Percentiles rank a stretch among this genome's conserved stretches.
Conservation (phyloP, 2,888 invertebrate genomes). For the Blera fallax region DNA sequence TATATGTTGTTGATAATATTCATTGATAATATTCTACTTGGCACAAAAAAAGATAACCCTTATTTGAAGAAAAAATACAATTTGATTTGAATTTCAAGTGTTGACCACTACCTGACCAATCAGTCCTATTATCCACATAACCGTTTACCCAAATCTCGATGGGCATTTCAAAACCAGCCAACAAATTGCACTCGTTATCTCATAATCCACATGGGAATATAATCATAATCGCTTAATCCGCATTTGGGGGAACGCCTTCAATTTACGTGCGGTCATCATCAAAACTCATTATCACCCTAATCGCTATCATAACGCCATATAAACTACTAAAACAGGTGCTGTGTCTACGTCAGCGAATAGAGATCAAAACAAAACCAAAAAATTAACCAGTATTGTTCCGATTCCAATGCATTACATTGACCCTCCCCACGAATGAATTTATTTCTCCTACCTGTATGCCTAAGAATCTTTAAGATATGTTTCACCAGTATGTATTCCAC, state of each 20-base stretch:
- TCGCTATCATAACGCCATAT: slow-evolving; percentile 67
- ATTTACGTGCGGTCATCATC: slow-evolving; percentile 14
- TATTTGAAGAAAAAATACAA: neutral
- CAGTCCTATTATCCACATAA: neutral
- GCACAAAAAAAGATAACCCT: neutral
- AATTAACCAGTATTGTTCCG: neutral
- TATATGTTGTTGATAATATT: neutral
- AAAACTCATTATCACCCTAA: slow-evolving; percentile 43
- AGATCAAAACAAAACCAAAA: slow-evolving; percentile 41
- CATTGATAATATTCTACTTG: neutral
- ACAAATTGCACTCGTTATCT: neutral
- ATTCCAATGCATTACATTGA: slow-evolving; percentile 2
- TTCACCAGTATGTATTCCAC: neutral
- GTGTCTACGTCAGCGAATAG: neutral
- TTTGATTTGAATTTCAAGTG: neutral
- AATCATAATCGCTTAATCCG: slow-evolving; percentile 5
- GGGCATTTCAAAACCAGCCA: neutral
- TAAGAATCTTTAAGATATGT: neutral
- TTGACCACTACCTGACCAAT: neutral
- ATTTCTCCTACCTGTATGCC: neutral
- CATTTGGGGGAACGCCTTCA: slow-evolving; percentile 21
- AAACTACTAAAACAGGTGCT: slow-evolving; percentile 7
- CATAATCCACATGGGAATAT: neutral
- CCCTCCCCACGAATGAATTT: neutral
- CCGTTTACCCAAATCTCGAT: neutral